Percentiles rank a stretch among this genome's conserved stretches.
phyloP scores from a whole-genome alignment of 2,797 vertebrate genomes.

The Rallus crepitans region DNA sequence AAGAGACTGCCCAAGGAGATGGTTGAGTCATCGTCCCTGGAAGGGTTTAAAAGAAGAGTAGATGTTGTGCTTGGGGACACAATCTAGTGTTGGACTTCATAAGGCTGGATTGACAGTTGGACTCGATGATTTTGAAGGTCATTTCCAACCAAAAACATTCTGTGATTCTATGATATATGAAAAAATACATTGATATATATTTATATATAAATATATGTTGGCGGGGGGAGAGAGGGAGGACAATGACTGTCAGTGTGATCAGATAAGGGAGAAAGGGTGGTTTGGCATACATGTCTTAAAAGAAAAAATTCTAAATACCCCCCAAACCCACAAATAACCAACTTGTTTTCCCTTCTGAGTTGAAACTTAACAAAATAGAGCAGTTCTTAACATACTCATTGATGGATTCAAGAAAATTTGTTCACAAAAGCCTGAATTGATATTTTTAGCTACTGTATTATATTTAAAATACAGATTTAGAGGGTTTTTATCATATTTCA shows the following conservation, averaged over 20 bases:
- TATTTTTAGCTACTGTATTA: not conserved
- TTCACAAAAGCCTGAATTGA: not conserved
- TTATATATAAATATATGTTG: not conserved
- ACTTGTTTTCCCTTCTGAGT: not conserved
- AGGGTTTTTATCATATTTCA: not conserved
- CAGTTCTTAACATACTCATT: not conserved
- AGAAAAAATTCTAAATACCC: not conserved
- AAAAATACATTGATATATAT: not conserved
- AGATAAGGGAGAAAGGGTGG: not conserved
- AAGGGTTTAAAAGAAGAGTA: too few species aligned
- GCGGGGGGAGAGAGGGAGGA: fast-evolving
- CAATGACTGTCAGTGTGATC: not conserved
- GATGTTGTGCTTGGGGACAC: too few species aligned
- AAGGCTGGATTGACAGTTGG: too few species aligned
- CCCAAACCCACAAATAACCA: too few species aligned
- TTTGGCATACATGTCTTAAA: not conserved
- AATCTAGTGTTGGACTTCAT: too few species aligned
- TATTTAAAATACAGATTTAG: not conserved
- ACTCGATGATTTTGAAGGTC: too few species aligned
- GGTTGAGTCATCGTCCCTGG: too few species aligned
- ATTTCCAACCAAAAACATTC: too few species aligned
- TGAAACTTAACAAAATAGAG: not conserved
- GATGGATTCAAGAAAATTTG: not conserved
- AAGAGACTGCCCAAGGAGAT: too few species aligned
- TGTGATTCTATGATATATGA: not conserved